Conservation (phyloP, 2,797 vertebrate genomes). For the Heliangelus exortis region DNA sequence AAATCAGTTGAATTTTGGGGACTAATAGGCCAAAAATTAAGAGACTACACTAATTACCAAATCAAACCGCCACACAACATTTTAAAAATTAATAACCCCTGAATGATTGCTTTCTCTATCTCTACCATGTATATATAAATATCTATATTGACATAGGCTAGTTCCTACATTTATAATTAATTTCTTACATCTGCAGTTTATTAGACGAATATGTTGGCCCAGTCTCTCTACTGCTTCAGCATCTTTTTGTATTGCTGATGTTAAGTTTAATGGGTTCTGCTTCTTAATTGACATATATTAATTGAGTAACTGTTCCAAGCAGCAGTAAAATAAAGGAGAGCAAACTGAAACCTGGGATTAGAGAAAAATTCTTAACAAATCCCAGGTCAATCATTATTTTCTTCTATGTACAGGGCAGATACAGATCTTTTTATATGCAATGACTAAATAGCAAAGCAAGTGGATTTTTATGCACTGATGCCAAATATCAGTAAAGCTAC, state of each 20-base stretch:
- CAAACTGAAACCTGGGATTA: neutral
- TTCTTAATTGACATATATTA: neutral
- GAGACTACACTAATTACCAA: neutral
- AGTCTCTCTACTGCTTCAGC: neutral
- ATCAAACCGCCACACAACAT: neutral
- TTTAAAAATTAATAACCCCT: neutral
- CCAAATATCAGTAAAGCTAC: neutral
- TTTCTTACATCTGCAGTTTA: neutral
- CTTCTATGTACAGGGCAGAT: neutral
- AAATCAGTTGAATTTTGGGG: neutral
- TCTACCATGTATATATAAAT: neutral
- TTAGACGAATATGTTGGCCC: neutral
- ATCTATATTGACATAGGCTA: neutral
- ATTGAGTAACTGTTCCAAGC: neutral
- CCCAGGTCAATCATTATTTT: neutral
- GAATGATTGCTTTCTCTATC: neutral
- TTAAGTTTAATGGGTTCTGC: neutral
- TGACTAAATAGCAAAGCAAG: neutral
- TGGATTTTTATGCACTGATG: neutral
- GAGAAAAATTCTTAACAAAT: neutral
- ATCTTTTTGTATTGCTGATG: neutral
- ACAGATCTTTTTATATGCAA: neutral
- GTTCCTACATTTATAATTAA: neutral
- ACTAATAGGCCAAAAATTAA: slow-evolving; percentile 11
- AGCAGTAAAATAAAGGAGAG: neutral